phyloP scores from a whole-genome alignment of 1,140 invertebrate genomes.

The Sitobion miscanthi region DNA sequence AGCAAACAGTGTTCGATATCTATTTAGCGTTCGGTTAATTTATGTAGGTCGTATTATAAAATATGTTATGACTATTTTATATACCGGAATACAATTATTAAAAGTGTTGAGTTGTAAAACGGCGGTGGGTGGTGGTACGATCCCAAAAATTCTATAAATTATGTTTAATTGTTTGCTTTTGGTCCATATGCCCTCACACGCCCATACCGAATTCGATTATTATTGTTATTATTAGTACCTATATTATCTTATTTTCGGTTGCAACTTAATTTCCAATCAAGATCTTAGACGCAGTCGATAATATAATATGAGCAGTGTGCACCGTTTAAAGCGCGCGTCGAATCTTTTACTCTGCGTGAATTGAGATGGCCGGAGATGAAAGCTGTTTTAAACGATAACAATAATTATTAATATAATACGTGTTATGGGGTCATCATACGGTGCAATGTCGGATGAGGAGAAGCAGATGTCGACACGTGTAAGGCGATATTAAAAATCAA shows the following conservation, averaged over 20 bases:
- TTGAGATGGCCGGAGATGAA: not conserved
- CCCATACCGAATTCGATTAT: too few species aligned
- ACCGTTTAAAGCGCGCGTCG: not conserved
- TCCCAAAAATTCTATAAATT: too few species aligned
- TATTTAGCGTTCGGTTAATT: not conserved
- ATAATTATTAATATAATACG: conserved; percentile 14
- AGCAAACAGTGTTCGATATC: not conserved
- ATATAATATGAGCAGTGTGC: not conserved
- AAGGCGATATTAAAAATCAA: not conserved
- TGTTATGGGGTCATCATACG: not conserved
- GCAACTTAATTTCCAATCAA: not conserved
- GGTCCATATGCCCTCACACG: too few species aligned
- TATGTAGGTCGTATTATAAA: not conserved
- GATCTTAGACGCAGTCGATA: not conserved
- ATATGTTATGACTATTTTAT: not conserved
- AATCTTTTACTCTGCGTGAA: not conserved
- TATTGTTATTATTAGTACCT: too few species aligned
- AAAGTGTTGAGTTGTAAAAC: not conserved
- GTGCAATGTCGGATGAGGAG: not conserved
- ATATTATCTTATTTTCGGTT: not conserved
- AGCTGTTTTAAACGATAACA: not conserved
- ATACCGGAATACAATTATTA: not conserved
- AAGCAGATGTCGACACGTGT: not conserved
- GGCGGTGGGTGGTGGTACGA: not conserved
- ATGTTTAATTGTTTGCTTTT: too few species aligned